phyloP scores from a whole-genome alignment of 2,113 vertebrate genomes.

The Vombatus ursinus region DNA sequence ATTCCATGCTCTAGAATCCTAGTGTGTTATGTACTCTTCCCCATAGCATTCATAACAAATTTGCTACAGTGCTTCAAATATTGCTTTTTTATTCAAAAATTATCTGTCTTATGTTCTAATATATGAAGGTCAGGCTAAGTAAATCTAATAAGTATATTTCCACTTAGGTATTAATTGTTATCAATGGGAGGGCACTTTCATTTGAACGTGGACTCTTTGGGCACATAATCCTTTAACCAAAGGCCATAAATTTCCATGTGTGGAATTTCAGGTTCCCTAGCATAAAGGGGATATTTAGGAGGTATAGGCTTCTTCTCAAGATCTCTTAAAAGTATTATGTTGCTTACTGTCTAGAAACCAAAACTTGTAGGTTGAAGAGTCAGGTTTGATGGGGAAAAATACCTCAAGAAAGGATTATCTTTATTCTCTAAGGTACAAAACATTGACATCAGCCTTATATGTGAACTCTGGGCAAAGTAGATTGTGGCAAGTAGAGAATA shows the following conservation, averaged over 20 bases:
- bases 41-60: neutral
- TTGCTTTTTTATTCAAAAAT: neutral
- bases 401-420: neutral
- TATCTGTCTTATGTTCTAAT: neutral
- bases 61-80: neutral
- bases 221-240: neutral
- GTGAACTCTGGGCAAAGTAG: neutral
- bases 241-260: neutral
- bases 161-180: neutral
- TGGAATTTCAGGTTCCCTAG: neutral
- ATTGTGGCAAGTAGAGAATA: neutral
- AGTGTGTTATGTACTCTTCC: neutral
- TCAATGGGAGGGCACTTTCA: neutral
- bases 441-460: neutral
- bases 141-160: neutral
- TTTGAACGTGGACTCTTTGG: neutral
- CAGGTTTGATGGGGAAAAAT: neutral
- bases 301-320: neutral
- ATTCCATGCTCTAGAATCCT: neutral
- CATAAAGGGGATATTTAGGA: neutral
- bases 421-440: neutral
- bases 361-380: neutral
- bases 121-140: neutral
- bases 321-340: neutral
- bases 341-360: neutral